These are phyloP conservation scores for Blomia tropicalis DNA, from an alignment of 2,888 invertebrate genomes.

Conservation along the genomic window DNA sequence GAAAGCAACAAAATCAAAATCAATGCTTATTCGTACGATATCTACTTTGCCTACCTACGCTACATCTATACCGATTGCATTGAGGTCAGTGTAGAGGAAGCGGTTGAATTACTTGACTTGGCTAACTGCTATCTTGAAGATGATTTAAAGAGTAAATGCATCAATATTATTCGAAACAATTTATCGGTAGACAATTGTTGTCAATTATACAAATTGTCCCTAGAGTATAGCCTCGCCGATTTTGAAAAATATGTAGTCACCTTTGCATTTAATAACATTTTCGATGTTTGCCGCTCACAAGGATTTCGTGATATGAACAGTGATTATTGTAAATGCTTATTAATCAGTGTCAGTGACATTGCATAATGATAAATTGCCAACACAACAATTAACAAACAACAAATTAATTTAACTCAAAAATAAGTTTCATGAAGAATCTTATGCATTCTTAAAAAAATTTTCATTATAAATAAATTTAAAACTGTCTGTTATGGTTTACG, in stretches of 20 bases:
- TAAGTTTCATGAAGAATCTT: not conserved
- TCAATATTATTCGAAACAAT: constrained; percentile 14
- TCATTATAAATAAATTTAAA: not conserved
- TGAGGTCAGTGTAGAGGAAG: not conserved
- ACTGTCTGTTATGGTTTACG: not conserved
- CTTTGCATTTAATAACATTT: constrained; percentile 19
- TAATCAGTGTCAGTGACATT: constrained; percentile 18
- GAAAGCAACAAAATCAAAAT: constrained; percentile 18
- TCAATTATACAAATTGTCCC: constrained; percentile 11
- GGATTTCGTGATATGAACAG: constrained; percentile 16
- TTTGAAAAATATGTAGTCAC: constrained; percentile 17
- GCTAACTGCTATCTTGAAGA: constrained; percentile 23
- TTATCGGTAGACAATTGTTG: constrained; percentile 17
- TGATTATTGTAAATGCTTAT: constrained; percentile 9
- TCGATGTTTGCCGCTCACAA: constrained; percentile 18
- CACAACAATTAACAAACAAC: not conserved
- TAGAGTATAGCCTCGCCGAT: constrained; percentile 10
- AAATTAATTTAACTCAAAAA: not conserved
- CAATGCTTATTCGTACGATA: constrained; percentile 14
- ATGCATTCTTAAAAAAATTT: not conserved
- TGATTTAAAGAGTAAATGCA: constrained; percentile 18
- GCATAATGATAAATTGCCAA: not conserved
- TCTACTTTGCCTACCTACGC: constrained; percentile 19
- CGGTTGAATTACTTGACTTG: constrained; percentile 20
- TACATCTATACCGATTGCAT: constrained; percentile 21